Evolutionary conservation across 2,888 invertebrate species (phyloP), one percentile per base, ranked within the genome.

Genomic region (Nomada lathburiana): DNA sequence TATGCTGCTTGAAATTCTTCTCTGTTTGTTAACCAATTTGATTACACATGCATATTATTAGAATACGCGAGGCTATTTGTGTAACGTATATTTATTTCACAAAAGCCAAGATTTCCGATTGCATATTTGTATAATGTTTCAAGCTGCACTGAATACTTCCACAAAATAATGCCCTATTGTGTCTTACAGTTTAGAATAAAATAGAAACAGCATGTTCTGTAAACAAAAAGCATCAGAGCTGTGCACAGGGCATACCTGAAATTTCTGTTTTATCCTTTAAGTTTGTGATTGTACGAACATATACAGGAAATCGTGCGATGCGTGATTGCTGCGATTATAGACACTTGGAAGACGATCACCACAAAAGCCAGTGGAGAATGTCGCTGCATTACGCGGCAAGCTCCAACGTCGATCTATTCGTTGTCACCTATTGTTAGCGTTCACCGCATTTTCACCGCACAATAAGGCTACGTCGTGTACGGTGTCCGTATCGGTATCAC

Each of bases 341-440:
- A 47, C 59, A 57, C 64, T 65, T 29, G 20, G 65, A 65, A 65
- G 47, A 65, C 47, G 65, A 47, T 53, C 59, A n/a, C 62, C 63
- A n/a, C 26, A 23, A 18, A 47, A 50, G 62, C 26, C 73, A 47
- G 36, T 50, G 36, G 53, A 44, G 60, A 60, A 29, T 68, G 68
- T 44, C 42, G 68, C 55, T 68, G 59, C 62, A 60, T 75, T 74
- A 74, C 73, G 47, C 64, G 18, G 20, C 53, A n/a, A 5, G 53
- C 20, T 29, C 59, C 47, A 18, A 20, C 53, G 52, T 52, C 74
- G 65, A 65, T 76, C 52, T 23, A 20, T 23, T 50, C 36, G 0
- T 77, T 55, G 67, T 70, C 67, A 59, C 20, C 64, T 53, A 50
- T 76, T 52, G 75, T 76, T 75, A 11, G 29, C 13, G 78, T 67